Percentiles rank a stretch among this genome's conserved stretches.
phyloP scores from a whole-genome alignment of 2,113 vertebrate genomes.

The Oriolus oriolus region DNA sequence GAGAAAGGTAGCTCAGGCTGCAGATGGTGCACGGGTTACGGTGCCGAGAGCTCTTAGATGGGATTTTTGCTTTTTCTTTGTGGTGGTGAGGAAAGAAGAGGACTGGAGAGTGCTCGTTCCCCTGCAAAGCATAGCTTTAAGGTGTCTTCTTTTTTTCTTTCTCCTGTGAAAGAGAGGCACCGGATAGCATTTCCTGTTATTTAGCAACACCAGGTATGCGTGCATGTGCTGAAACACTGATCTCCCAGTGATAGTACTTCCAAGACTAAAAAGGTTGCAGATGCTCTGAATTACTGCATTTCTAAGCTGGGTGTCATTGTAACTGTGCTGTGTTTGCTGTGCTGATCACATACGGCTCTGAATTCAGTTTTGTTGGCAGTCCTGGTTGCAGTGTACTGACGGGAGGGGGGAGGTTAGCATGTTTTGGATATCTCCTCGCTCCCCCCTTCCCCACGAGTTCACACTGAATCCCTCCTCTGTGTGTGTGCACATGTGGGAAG shows the following conservation, averaged over 20 bases:
- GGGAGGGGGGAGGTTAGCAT: not conserved
- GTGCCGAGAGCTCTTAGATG: not conserved
- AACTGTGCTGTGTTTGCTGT: constrained; percentile 28
- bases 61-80: not conserved
- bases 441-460: not conserved
- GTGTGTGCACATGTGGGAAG: not conserved
- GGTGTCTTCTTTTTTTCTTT: not conserved
- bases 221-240: constrained; percentile 30
- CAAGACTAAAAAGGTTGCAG: not conserved
- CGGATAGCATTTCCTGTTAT: constrained; percentile 4
- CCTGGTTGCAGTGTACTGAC: not conserved
- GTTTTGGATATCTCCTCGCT: not conserved
- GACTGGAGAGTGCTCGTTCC: not conserved
- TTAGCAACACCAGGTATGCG: constrained; percentile 41
- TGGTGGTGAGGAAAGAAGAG: not conserved
- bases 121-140: not conserved
- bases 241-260: not conserved
- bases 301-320: constrained; percentile 15
- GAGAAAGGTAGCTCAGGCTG: constrained; percentile 30
- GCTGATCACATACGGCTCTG: not conserved
- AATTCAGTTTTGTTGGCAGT: not conserved
- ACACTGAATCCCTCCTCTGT: not conserved
- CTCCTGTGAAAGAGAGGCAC: not conserved
- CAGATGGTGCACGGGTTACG: constrained; percentile 17
- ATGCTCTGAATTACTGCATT: not conserved